phyloP scores from a whole-genome alignment of 2,888 invertebrate genomes.

The Eulithis prunata region DNA sequence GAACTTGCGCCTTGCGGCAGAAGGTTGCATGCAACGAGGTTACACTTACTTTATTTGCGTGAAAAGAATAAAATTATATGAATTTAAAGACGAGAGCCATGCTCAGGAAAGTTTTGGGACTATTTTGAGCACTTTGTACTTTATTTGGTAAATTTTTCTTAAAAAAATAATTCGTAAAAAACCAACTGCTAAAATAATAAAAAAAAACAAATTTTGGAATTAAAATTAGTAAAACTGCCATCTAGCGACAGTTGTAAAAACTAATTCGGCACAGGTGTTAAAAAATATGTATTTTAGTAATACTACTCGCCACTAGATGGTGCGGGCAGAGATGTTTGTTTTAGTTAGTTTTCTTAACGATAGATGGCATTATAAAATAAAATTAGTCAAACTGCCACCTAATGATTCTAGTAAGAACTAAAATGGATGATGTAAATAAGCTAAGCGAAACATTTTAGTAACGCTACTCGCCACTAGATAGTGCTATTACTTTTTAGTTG shows the following conservation, averaged over 20 bases:
- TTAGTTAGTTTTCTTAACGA: background rate
- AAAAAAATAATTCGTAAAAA: too few species aligned
- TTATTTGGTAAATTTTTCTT: background rate
- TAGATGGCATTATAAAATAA: conserved; percentile 7
- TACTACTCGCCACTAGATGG: conserved; percentile 14
- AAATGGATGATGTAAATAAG: background rate
- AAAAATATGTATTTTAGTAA: background rate
- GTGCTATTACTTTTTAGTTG: background rate
- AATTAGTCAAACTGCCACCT: conserved; percentile 18
- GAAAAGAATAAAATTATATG: conserved; percentile 12
- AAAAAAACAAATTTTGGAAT: too few species aligned
- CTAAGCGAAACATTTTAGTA: background rate
- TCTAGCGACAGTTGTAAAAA: conserved; percentile 15
- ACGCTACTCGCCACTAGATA: conserved; percentile 10
- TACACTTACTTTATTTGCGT: conserved; percentile 17
- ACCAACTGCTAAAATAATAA: too few species aligned
- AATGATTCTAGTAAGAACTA: conserved; percentile 8
- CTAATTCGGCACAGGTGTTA: background rate
- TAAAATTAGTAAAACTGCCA: conserved; percentile 7
- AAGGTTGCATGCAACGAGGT: conserved; percentile 20
- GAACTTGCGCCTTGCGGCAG: conserved; percentile 17
- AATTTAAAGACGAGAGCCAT: background rate
- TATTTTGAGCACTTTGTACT: background rate
- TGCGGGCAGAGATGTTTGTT: background rate
- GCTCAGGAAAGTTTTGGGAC: conserved; percentile 2